Percentiles rank a stretch among this genome's conserved stretches.
Conservation (phyloP, 2,888 invertebrate genomes). For the Drosophila fungiperda region DNA sequence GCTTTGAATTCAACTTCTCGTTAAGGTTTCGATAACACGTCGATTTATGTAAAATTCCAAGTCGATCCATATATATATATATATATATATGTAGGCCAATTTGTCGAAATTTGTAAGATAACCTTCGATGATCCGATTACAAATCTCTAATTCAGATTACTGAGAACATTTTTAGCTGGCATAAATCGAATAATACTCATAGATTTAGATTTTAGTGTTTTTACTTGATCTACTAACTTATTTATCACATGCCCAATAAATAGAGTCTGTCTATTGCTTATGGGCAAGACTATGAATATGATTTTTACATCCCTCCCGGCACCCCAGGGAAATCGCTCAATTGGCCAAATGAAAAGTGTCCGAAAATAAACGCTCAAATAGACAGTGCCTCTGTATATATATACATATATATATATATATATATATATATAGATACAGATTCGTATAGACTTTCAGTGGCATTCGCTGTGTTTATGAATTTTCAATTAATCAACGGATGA, state of each 20-base stretch:
- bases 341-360: constrained; percentile 39
- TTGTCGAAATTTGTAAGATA: background rate
- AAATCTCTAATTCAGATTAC: background rate
- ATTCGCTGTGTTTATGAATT: constrained; percentile 55
- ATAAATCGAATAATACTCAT: background rate
- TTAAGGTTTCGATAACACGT: background rate
- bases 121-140: background rate
- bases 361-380: constrained; percentile 40
- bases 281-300: constrained; percentile 3
- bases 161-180: background rate
- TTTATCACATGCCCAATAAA: background rate
- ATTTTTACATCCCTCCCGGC: constrained; percentile 1
- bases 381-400: constrained; percentile 28
- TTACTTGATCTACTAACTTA: background rate
- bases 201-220: background rate
- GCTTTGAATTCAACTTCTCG: background rate
- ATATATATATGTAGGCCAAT: background rate
- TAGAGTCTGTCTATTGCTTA: background rate
- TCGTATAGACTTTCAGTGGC: too few relatives aligned
- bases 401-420: background rate
- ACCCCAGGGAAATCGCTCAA: constrained; percentile 20
- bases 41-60: background rate
- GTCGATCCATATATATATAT: background rate
- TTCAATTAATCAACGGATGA: constrained; percentile 72
- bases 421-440: constrained; percentile 20